These are phyloP conservation scores for Liodrosophila aerea DNA, from an alignment of 2,888 invertebrate species.

Conservation along the genomic window DNA sequence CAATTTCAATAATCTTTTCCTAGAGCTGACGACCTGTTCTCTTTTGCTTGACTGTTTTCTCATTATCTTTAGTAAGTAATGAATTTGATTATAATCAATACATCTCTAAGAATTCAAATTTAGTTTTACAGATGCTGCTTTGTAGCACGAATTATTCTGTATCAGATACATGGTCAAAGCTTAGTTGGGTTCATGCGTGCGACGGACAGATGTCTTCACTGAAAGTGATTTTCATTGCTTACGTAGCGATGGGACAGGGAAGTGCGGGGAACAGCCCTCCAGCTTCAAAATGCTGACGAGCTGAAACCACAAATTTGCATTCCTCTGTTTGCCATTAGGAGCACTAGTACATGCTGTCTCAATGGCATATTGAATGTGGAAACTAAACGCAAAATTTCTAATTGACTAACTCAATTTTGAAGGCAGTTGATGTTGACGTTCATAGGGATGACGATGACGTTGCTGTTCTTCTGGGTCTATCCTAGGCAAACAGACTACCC, in stretches of 20 bases:
- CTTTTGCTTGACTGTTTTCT: too few species aligned
- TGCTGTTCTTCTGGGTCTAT: slow-evolving; percentile 12
- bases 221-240: slow-evolving; percentile 10
- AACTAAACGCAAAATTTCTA: slow-evolving; percentile 62
- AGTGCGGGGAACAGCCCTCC: background rate
- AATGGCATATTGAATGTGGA: slow-evolving; percentile 58
- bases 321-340: too few species aligned
- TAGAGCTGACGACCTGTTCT: too few species aligned
- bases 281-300: slow-evolving; percentile 17
- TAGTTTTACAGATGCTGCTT: too few species aligned
- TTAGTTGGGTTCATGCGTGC: slow-evolving; percentile 9
- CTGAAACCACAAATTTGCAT: slow-evolving; percentile 56
- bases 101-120: too few species aligned
- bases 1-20: too few species aligned
- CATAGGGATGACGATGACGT: slow-evolving; percentile 35
- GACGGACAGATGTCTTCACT: background rate
- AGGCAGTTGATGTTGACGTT: slow-evolving; percentile 22
- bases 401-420: slow-evolving; percentile 74
- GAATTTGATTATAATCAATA: too few species aligned
- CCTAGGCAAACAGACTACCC: slow-evolving; percentile 27
- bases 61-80: too few species aligned
- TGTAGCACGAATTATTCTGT: background rate
- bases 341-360: background rate
- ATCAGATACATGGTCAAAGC: too few species aligned
- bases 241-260: too few species aligned